These are phyloP conservation scores for Odontomachus brunneus DNA, from an alignment of 1,140 invertebrate species.

Conservation along the genomic window DNA sequence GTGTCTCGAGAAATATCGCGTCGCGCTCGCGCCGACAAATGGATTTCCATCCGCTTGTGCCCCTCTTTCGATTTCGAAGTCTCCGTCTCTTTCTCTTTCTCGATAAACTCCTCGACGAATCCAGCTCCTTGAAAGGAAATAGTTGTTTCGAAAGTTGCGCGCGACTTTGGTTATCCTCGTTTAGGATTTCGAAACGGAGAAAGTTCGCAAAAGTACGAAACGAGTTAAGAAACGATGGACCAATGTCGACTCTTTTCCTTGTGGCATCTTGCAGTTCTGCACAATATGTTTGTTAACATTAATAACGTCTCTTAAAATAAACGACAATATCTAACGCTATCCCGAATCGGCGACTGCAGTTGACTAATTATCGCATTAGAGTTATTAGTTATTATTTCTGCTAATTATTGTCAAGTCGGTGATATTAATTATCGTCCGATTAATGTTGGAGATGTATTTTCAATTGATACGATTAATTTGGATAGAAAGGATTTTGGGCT, in stretches of 20 bases:
- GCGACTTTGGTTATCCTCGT: slow-evolving; percentile 52
- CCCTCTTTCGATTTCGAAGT: slow-evolving; percentile 23
- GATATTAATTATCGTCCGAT: slow-evolving; percentile 27
- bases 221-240: slow-evolving; percentile 29
- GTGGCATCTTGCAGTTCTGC: not conserved
- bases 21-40: slow-evolving; percentile 30
- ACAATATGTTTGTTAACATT: not conserved
- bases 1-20: slow-evolving; percentile 34
- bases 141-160: slow-evolving; percentile 25
- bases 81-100: slow-evolving; percentile 12
- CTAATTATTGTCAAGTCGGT: slow-evolving; percentile 19
- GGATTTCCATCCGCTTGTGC: slow-evolving; percentile 22
- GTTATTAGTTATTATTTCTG: slow-evolving; percentile 25
- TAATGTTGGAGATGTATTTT: slow-evolving; percentile 16
- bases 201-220: slow-evolving; percentile 25
- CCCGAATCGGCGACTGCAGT: not conserved
- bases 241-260: not conserved
- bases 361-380: slow-evolving; percentile 14
- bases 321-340: slow-evolving; percentile 24
- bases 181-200: slow-evolving; percentile 40
- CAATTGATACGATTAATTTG: slow-evolving; percentile 21
- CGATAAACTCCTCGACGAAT: not conserved
- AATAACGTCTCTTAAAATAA: slow-evolving; percentile 4
- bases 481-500: not conserved
- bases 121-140: slow-evolving; percentile 38